Conservation (phyloP, 2,888 invertebrate genomes). For the Andrena dorsata region DNA sequence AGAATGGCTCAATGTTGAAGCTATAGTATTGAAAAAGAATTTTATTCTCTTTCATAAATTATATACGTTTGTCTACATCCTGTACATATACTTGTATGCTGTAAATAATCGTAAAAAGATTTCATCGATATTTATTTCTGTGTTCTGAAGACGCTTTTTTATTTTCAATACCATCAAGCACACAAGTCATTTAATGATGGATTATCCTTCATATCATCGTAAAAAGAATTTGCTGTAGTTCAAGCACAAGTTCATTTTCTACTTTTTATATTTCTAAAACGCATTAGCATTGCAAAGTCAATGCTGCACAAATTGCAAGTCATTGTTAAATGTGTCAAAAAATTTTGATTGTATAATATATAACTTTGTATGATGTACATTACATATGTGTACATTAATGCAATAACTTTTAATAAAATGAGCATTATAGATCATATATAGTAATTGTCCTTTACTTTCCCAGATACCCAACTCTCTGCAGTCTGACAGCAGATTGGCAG, state of each 20-base stretch:
- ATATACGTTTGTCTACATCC: slow-evolving; percentile 29
- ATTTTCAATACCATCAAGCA: slow-evolving; percentile 42
- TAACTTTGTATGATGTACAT: slow-evolving; percentile 53
- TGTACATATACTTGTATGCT: slow-evolving; percentile 51
- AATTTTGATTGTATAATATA: slow-evolving; percentile 55
- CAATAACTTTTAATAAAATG: slow-evolving; percentile 64
- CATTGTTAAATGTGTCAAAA: slow-evolving; percentile 30
- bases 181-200: slow-evolving; percentile 15
- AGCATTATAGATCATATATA: slow-evolving; percentile 39
- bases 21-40: slow-evolving; percentile 8
- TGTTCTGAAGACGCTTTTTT: slow-evolving; percentile 56
- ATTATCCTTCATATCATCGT: slow-evolving; percentile 6
- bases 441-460: slow-evolving; percentile 33
- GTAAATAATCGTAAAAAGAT: slow-evolving; percentile 53
- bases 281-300: slow-evolving; percentile 45
- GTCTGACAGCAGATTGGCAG: no score
- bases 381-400: slow-evolving; percentile 55
- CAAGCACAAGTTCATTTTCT: slow-evolving; percentile 27
- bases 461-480: no score
- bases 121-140: slow-evolving; percentile 50
- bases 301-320: slow-evolving; percentile 16
- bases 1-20: slow-evolving; percentile 14
- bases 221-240: slow-evolving; percentile 25
- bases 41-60: slow-evolving; percentile 27
- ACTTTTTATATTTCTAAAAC: slow-evolving; percentile 39